Base-by-base conservation (phyloP, 2,888 invertebrate species). In the Strigamia maritima region DNA sequence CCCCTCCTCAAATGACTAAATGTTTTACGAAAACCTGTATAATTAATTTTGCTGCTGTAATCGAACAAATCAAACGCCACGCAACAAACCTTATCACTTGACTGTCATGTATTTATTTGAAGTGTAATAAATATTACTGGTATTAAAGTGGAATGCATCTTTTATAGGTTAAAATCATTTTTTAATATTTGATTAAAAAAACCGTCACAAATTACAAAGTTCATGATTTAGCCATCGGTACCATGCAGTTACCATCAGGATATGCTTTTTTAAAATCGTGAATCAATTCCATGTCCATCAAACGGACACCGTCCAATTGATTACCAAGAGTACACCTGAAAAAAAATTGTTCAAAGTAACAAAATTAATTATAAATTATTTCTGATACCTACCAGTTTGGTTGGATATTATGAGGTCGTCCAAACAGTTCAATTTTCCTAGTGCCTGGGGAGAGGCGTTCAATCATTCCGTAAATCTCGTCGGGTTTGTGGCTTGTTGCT, bases 401-500 rank as follows among this genome's bases (percentile, higher is more conserved):
- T 86, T 98, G 98, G 0, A 98, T 94, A 85, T 98, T 98, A 86
- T 98, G 98, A 0, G 97, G 97, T 79, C 98, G 88, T 0, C 98
- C 98, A 85, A 98, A 98, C 19, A 98, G 88, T 87, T 98, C 98
- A 80, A 98, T 96, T 88, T 98, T 98, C 80, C 97, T 90, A 0
- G 97, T 97, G 0, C 98, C 97, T 0, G 98, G 98, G 81, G 97
- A 96, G 78, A 98, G 90, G 78, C 98, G 89, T 85, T 98, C 98
- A 82, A 98, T 98, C 83, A 98, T 97, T 14, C 97, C 98, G 85
- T 98, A 98, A 83, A 98, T 96, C 87, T 98, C 98, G 86, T 98
- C 98, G 0, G 98, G 98, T 85, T 98, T 98, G 86, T 98, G 98
- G 83, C 95, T 95, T 0, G 98, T 98, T 16, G 97, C 98, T 79